These are phyloP conservation scores for Lophius piscatorius DNA, from an alignment of 2,113 vertebrate species.

Conservation along the genomic window DNA sequence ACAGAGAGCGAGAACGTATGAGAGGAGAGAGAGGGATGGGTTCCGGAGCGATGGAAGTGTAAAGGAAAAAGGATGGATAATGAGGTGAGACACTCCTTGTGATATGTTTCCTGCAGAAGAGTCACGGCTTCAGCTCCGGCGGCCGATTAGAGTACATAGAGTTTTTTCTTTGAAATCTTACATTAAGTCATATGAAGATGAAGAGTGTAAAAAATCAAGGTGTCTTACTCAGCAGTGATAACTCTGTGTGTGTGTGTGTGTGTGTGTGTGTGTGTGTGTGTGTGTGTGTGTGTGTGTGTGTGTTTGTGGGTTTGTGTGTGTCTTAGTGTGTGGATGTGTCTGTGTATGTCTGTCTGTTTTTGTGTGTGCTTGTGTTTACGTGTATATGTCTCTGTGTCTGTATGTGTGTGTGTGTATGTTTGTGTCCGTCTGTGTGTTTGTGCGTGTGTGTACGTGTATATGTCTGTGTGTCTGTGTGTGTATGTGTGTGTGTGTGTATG, in stretches of 20 bases:
- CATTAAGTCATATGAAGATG: conserved; percentile 60
- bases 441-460: no score
- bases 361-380: background rate
- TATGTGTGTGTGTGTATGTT: no score
- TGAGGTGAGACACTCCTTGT: conserved; percentile 57
- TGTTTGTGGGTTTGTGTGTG: background rate
- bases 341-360: background rate
- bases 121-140: conserved; percentile 53
- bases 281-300: conserved; percentile 7
- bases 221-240: conserved; percentile 50
- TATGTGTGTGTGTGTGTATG: no score
- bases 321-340: background rate
- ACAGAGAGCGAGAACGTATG: conserved; percentile 52
- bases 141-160: conserved; percentile 38
- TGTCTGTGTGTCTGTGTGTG: no score
- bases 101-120: conserved; percentile 26
- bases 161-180: conserved; percentile 50
- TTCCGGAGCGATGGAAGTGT: conserved; percentile 37
- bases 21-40: conserved; percentile 24
- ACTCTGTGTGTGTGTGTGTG: conserved; percentile 33
- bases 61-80: conserved; percentile 51
- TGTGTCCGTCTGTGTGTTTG: no score
- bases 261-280: conserved; percentile 20
- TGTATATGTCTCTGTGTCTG: no score
- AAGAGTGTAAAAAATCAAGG: conserved; percentile 54